Evolutionary conservation across 1,140 invertebrate genomes (phyloP), one percentile per base, ranked within the genome.

Genomic region (Phymastichus coffea): DNA sequence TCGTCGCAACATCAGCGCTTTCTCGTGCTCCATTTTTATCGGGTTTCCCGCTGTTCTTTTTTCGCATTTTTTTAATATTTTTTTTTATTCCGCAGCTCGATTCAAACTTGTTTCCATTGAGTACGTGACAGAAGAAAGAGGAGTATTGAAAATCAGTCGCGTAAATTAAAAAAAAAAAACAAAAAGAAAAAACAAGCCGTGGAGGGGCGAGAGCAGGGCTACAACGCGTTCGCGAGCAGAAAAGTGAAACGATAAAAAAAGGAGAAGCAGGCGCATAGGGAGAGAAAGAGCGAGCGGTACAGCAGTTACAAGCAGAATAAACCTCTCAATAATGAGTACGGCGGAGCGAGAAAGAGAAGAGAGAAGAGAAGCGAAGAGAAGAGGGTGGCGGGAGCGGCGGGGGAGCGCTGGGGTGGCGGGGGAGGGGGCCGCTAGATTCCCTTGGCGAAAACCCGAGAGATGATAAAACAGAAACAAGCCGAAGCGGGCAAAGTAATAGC

Each of bases 261-360:
- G 22, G 22, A 23, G n/a, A 17, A 19, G 15, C 26, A 19, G 28
- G 43, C 15, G 28, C 7, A 3, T 28, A 22, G 25, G 22, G 43
- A 19, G 35, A 47, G 46, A 53, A 53, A 46, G 17, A 53, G 28
- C 40, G 56, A 61, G 46, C 43, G 23, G 33, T 60, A 43, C 59
- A 60, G 49, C 56, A 69, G 72, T 73, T 74, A 74, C 66, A 77
- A 53, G 74, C 73, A 76, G 76, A 79, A 79, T 79, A 79, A 80
- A 80, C 77, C 73, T 75, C 71, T 77, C 75, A 74, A 80, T 79
- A 78, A 78, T 78, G 77, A 79, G 77, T 77, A 72, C 69, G 70
- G 65, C 68, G 70, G 22, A n/a, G 22, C 4, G 15, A 38, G 4
- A 9, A 9, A 44, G 15, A 44, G 41, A 23, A 44, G n/a, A n/a